Conservation (phyloP, 2,888 invertebrate species). For the Ennomos fuscantarius region DNA sequence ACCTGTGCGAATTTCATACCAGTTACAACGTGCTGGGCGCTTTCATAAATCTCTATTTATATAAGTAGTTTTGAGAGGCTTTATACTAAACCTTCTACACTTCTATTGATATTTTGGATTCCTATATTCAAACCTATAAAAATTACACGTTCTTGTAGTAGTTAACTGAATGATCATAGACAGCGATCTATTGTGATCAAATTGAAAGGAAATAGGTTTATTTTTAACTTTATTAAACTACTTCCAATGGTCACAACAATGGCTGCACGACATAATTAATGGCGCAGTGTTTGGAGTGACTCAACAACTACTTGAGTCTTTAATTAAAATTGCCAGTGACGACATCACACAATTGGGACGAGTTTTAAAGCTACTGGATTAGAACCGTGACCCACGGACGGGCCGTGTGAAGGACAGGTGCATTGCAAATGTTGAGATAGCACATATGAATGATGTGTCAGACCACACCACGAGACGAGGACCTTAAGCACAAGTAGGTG, state of each 20-base stretch:
- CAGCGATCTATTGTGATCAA: conserved; percentile 3
- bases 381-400: conserved; percentile 17
- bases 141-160: too few species aligned
- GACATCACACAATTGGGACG: conserved; percentile 38
- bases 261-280: neutral
- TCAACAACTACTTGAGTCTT: conserved; percentile 43
- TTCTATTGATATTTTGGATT: too few species aligned
- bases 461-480: neutral
- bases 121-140: too few species aligned
- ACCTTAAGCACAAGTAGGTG: too few species aligned
- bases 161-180: neutral
- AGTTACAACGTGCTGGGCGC: too few species aligned
- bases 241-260: conserved; percentile 11
- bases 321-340: conserved; percentile 42
- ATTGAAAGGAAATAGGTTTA: conserved; percentile 6
- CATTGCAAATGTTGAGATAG: neutral
- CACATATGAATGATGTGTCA: neutral
- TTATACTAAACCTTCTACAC: too few species aligned
- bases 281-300: conserved; percentile 24
- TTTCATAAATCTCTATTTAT: too few species aligned
- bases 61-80: too few species aligned
- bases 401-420: conserved; percentile 7
- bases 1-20: too few species aligned
- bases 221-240: neutral
- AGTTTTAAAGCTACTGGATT: conserved; percentile 25